Conservation (phyloP, 2,888 invertebrate genomes). For the Leptinotarsa rubiginosa region DNA sequence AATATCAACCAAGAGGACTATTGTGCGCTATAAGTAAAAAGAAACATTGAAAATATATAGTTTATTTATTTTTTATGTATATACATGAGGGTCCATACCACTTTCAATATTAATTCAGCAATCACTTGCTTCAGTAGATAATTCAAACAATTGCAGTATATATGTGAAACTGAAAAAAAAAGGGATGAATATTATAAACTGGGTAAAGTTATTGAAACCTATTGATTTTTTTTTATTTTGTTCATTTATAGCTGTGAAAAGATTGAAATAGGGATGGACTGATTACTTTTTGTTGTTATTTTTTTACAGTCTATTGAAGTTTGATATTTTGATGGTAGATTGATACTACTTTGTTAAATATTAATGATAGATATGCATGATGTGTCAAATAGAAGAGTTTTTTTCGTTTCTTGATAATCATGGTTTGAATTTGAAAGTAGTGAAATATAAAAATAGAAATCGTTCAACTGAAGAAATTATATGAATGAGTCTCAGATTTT, state of each 20-base stretch:
- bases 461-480: not conserved
- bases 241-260: not conserved
- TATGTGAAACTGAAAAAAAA: too few relatives aligned
- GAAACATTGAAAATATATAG: not conserved
- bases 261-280: constrained; percentile 1
- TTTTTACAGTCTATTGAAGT: constrained; percentile 20
- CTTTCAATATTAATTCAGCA: constrained; percentile 1
- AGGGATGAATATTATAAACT: too few relatives aligned
- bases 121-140: not conserved
- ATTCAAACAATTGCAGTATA: not conserved
- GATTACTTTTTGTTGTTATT: constrained; percentile 14
- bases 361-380: constrained; percentile 8
- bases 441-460: not conserved
- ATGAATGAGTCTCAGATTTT: too few relatives aligned
- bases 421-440: too few relatives aligned
- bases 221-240: not conserved
- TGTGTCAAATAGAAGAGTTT: not conserved
- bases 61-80: constrained; percentile 13
- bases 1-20: constrained; percentile 1
- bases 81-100: not conserved
- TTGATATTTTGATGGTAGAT: constrained; percentile 14
- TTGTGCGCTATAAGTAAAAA: not conserved
- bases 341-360: constrained; percentile 2
- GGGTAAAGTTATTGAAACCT: too few relatives aligned
- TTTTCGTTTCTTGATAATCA: too few relatives aligned